Conservation (phyloP, 2,888 invertebrate species). For the Lasioglossum malachurum region DNA sequence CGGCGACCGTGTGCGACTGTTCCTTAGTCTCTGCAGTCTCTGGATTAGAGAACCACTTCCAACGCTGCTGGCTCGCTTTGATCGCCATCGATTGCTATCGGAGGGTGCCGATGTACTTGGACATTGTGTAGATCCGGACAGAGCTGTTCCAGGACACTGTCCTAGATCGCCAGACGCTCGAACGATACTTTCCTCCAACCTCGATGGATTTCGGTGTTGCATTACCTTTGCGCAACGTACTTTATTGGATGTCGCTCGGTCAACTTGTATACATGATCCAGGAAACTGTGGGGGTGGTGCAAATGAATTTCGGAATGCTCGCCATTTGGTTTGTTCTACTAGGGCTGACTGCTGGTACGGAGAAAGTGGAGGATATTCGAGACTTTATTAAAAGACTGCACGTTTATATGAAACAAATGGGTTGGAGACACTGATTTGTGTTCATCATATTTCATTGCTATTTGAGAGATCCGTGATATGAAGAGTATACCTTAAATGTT, state of each 20-base stretch:
- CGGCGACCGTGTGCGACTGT: constrained; percentile 31
- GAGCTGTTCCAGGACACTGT: constrained; percentile 40
- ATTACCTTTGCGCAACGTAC: constrained; percentile 39
- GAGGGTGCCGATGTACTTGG: constrained; percentile 29
- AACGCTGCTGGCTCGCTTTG: constrained; percentile 9
- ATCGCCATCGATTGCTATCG: constrained; percentile 9
- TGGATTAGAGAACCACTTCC: constrained; percentile 31
- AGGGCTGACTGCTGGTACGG: background rate
- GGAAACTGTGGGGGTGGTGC: background rate
- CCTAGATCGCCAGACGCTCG: constrained; percentile 33
- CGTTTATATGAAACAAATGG: background rate
- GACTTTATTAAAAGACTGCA: background rate
- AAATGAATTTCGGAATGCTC: background rate
- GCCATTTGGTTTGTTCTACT: background rate
- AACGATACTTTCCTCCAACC: constrained; percentile 23
- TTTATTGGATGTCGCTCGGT: constrained; percentile 5
- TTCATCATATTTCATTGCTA: too few relatives aligned
- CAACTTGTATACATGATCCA: background rate
- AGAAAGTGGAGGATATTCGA: background rate
- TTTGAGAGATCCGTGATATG: too few relatives aligned
- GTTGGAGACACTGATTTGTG: background rate
- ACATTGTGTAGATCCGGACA: constrained; percentile 18
- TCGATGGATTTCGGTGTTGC: constrained; percentile 19
- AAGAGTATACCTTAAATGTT: too few relatives aligned
- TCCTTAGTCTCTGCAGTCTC: constrained; percentile 4